Evolutionary conservation across 2,113 vertebrate genomes (phyloP).

Genomic region (Bothrops jararaca): DNA sequence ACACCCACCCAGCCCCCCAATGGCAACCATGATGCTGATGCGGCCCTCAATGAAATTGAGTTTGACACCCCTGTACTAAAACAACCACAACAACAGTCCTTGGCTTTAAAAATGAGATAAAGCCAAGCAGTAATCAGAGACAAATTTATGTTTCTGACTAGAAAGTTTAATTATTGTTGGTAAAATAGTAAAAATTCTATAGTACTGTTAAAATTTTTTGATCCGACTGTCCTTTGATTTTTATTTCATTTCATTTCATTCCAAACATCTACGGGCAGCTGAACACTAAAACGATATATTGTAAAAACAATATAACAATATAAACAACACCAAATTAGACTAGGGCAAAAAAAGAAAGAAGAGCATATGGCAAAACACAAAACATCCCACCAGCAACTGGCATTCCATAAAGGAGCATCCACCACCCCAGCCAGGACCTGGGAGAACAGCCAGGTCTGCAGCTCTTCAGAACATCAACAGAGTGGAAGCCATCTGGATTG

Average conservation of each 20-base stretch:
- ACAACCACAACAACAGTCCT: not conserved
- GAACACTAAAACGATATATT: not conserved
- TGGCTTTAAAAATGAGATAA: not conserved
- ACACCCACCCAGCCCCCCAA: too few relatives aligned
- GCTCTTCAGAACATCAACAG: not conserved
- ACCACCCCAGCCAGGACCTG: not conserved
- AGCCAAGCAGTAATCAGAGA: not conserved
- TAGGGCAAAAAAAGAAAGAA: not conserved
- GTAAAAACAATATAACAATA: not conserved
- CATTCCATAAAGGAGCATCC: not conserved
- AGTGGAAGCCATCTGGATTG: not conserved
- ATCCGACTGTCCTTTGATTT: not conserved
- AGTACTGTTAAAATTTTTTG: not conserved
- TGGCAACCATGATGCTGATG: too few relatives aligned
- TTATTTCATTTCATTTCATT: not conserved
- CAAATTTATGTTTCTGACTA: not conserved
- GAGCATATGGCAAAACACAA: not conserved
- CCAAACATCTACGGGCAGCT: not conserved
- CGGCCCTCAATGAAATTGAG: too few relatives aligned
- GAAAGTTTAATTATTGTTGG: not conserved
- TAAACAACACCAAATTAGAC: not conserved
- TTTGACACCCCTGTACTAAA: too few relatives aligned
- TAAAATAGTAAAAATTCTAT: not conserved
- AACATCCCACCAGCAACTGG: not conserved
- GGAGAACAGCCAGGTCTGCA: not conserved